Conservation (phyloP, 1,140 invertebrate species). For the Drosophila setifemur region DNA sequence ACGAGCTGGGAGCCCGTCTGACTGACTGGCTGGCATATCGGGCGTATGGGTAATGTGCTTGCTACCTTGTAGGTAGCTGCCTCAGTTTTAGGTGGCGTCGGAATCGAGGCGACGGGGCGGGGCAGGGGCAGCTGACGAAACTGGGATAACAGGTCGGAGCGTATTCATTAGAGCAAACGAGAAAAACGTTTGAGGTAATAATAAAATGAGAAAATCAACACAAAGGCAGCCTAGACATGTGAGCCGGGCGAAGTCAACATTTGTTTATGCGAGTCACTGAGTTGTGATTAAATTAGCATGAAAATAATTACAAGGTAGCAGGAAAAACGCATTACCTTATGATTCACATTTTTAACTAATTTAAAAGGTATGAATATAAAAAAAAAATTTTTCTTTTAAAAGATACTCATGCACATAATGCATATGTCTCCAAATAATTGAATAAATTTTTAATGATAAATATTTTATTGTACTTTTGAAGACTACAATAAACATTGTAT, state of each 20-base stretch:
- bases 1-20: conserved; percentile 32
- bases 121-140: conserved; percentile 16
- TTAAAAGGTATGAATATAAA: too few species aligned
- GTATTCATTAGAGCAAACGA: conserved; percentile 71
- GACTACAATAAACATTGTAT: too few species aligned
- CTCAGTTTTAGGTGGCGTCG: not conserved
- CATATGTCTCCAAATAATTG: too few species aligned
- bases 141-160: conserved; percentile 30
- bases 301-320: not conserved
- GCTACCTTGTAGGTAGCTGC: conserved; percentile 11
- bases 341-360: too few species aligned
- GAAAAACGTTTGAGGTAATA: conserved; percentile 56
- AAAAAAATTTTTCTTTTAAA: too few species aligned
- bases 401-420: too few species aligned
- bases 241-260: conserved; percentile 21
- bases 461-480: too few species aligned
- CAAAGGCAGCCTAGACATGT: conserved; percentile 36
- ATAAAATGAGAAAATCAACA: conserved; percentile 61
- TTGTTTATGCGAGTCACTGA: conserved; percentile 37
- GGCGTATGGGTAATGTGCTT: conserved; percentile 66
- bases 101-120: not conserved
- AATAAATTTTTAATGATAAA: too few species aligned
- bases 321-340: not conserved
- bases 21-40: conserved; percentile 40
- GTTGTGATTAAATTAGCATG: conserved; percentile 26